Evolutionary conservation across 2,888 invertebrate species (phyloP), one percentile per base, ranked within the genome.

Genomic region (Macaria liturata): DNA sequence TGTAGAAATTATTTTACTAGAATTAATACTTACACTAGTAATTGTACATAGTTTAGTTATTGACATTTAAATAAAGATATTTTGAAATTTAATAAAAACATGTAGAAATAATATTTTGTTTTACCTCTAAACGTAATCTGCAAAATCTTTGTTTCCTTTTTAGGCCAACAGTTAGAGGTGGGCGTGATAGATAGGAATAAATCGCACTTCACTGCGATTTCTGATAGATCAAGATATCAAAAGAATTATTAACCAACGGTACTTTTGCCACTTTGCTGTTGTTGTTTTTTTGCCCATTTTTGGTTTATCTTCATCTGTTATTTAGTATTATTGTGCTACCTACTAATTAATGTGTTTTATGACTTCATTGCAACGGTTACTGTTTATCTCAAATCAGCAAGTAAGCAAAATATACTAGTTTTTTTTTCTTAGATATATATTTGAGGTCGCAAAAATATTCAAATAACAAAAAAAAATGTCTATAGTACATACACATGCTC

Each of bases 141-240:
- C 37, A 32, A n/a, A 46, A 60, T 60, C 59, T 60, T 51, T 60
- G 55, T 51, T 56, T 52, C 32, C 2, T 59, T 59, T 55, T 51
- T 51, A 52, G 59, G 59, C 32, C 52, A 49, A 60, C 59, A 60
- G 59, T 60, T 60, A 60, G 52, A 6, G 47, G 59, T 59, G 54
- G 59, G 59, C 59, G 59, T 49, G 6, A 1, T 32, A 46, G 47
- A 59, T 50, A 54, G n/a, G 50, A 54, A 59, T 59, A 55, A 56
- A 52, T 60, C 59, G 59, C 59, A 55, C 55, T 49, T 48, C 46
- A 45, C 30, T 37, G 55, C 52, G 59, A 55, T 49, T 60, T 59
- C 30, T 56, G 55, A 46, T 56, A 56, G 51, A 54, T 59, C 49
- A 32, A 48, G 54, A 55, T 59, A 59, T 55, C 51, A 49, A 49